These are phyloP conservation scores for Helarctos malayanus DNA, from an alignment of 2,797 vertebrate species.

Conservation along the genomic window DNA sequence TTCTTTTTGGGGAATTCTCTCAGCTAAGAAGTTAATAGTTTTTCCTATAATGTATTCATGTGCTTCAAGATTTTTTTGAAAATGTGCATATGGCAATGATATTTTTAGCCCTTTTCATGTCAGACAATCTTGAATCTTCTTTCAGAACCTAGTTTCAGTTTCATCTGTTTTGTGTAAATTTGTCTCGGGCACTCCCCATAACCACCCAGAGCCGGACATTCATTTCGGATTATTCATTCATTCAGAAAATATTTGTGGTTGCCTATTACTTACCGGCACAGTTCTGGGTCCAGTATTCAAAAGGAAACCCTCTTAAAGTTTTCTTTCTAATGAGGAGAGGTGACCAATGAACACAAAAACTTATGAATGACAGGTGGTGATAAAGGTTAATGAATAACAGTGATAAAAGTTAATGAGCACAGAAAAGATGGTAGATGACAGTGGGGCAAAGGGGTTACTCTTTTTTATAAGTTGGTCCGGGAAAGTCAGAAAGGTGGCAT, in stretches of 20 bases:
- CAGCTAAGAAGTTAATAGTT: neutral
- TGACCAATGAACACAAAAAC: neutral
- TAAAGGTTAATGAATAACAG: neutral
- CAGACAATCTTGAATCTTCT: neutral
- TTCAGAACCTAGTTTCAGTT: conserved; percentile 19
- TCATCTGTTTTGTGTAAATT: conserved; percentile 10
- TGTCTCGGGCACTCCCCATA: neutral
- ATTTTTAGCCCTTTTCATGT: conserved; percentile 29
- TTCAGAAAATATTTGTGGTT: neutral
- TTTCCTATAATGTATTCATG: neutral
- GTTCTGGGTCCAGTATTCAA: neutral
- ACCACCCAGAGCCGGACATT: neutral
- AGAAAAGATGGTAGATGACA: neutral
- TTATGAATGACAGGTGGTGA: neutral
- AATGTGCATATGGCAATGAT: neutral
- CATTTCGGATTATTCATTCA: neutral
- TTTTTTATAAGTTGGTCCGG: neutral
- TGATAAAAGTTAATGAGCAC: neutral
- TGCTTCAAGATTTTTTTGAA: neutral
- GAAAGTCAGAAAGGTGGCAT: neutral
- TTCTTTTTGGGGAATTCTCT: neutral
- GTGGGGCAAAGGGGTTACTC: neutral
- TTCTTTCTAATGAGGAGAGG: neutral
- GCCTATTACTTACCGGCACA: neutral
- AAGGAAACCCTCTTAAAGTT: neutral